Conservation (phyloP, 2,113 vertebrate species). For the Cyanoramphus novaezelandiae region DNA sequence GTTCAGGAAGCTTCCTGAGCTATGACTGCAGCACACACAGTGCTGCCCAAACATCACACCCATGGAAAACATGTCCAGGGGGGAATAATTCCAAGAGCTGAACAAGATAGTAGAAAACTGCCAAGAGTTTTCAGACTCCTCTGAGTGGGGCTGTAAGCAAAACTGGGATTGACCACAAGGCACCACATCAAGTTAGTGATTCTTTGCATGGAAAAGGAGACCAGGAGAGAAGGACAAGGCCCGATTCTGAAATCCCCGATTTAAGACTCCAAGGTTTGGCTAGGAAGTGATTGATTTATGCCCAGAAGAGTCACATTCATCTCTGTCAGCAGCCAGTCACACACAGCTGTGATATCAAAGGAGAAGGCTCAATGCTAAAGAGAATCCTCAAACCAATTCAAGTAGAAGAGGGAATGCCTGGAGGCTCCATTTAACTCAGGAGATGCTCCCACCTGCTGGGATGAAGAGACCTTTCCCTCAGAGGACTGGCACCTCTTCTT, state of each 20-base stretch:
- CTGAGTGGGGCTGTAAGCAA: background rate
- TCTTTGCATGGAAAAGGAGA: background rate
- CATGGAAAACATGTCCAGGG: constrained; percentile 5
- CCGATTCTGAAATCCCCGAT: background rate
- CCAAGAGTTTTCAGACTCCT: background rate
- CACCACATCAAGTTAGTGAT: background rate
- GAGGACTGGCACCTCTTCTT: background rate
- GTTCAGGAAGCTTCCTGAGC: constrained; percentile 1
- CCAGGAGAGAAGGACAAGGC: background rate
- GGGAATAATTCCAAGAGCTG: background rate
- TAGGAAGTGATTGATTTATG: background rate
- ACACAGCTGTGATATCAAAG: background rate
- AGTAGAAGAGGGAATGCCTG: background rate
- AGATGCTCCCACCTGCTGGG: background rate
- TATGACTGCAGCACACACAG: background rate
- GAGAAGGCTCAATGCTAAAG: background rate
- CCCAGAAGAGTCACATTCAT: background rate
- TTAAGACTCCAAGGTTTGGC: background rate
- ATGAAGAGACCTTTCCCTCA: background rate
- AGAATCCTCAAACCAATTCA: background rate
- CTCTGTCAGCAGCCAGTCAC: background rate
- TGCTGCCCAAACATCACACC: background rate
- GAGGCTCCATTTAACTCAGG: background rate
- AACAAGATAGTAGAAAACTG: background rate
- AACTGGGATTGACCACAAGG: background rate